These are phyloP conservation scores for Aplochiton taeniatus DNA, from an alignment of 2,797 vertebrate genomes.

Conservation along the genomic window DNA sequence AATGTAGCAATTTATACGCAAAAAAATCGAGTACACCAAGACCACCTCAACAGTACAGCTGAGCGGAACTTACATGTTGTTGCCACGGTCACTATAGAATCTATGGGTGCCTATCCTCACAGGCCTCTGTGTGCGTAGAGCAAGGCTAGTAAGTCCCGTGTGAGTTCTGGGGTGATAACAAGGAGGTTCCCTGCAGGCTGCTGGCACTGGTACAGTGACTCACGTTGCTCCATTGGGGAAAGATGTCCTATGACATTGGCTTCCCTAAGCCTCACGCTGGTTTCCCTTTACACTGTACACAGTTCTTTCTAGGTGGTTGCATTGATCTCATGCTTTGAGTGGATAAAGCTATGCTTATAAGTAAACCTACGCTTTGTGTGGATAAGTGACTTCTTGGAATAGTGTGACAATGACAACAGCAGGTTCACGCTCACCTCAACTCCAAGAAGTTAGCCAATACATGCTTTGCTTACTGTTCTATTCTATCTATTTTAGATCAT, in stretches of 20 bases:
- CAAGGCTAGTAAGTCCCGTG: constrained; percentile 4
- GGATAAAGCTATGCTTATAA: constrained; percentile 14
- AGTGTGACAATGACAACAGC: too few relatives aligned
- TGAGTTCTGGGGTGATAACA: constrained; percentile 9
- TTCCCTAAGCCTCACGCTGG: constrained; percentile 9
- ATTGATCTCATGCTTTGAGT: too few relatives aligned
- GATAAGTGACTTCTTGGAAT: too few relatives aligned
- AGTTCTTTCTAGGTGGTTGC: constrained; percentile 24
- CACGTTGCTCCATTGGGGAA: constrained; percentile 11
- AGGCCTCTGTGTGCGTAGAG: not conserved
- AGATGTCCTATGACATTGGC: constrained; percentile 9
- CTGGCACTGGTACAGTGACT: constrained; percentile 9
- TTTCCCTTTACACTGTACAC: constrained; percentile 36
- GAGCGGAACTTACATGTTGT: not conserved
- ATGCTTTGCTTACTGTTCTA: too few relatives aligned
- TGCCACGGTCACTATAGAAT: not conserved
- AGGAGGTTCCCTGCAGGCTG: not conserved
- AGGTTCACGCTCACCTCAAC: too few relatives aligned
- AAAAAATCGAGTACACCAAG: not conserved
- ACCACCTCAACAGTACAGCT: not conserved
- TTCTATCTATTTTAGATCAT: too few relatives aligned
- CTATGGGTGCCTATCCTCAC: not conserved
- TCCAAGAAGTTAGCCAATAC: too few relatives aligned
- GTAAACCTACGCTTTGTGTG: too few relatives aligned
- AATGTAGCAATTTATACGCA: too few relatives aligned